Base-by-base conservation (phyloP, 1,140 invertebrate species). In the Trachymyrmex cornetzi region DNA sequence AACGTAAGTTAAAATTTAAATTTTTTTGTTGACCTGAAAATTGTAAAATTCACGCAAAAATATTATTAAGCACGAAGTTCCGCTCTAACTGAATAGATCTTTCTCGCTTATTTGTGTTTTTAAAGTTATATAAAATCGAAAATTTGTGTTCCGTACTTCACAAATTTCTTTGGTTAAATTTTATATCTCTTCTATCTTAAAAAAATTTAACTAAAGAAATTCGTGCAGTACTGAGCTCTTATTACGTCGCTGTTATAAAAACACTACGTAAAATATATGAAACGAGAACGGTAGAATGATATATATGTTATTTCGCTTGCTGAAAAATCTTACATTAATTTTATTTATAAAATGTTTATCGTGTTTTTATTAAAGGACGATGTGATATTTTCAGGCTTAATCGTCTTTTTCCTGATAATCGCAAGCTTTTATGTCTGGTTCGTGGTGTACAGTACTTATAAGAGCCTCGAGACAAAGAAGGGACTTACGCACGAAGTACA, bases 391-490 rank as follows among this genome's bases (percentile, higher is more conserved):
- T 16, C 64, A 95, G 95, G 94, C 64, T 75, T 94, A 5, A 55
- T 93, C 59, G 87, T 93, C 12, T 75, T 94, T 6, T 75, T 93
- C n/a, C 69, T 94, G 24, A 90, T 94, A 67, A 91, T 92, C 14
- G 71, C 94, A 27, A 94, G 93, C 55, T 93, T 95, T 72, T 96
- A 95, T 88, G 87, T 95, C 57, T 96, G 95, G 95, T 93, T 96
- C 22, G 94, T 95, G 1, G 96, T 96, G 0, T 96, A 96, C 79
- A 96, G 95, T 66, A 94, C 95, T 38, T 96, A 96, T 87, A 94
- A 94, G 77, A 93, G 91, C 85, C 86, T 95, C 9, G 94, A 95
- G 55, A 91, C 92, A 0, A 95, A 95, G 59, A 94, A 94, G 64
- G 94, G 94, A 27, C 77, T 95, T 0, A 93, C 91, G 7, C 95